phyloP scores from a whole-genome alignment of 2,113 vertebrate genomes.

The Ammodytes dubius region DNA sequence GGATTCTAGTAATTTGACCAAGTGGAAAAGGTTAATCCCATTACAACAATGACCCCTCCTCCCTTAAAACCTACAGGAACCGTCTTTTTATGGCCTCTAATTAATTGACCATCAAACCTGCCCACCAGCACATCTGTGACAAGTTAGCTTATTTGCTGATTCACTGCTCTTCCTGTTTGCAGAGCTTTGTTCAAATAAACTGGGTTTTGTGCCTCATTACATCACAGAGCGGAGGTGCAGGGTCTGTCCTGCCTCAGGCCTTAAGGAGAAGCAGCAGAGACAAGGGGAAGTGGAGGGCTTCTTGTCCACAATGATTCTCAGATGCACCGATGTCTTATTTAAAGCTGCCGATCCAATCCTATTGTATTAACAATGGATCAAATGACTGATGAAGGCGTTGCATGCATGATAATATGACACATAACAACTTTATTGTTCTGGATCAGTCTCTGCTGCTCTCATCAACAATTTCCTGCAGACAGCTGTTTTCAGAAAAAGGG shows the following conservation, averaged over 20 bases:
- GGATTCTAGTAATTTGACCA: conserved; percentile 58
- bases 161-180: conserved; percentile 85
- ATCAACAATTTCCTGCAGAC: not conserved
- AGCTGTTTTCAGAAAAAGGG: too few species aligned
- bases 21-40: conserved; percentile 70
- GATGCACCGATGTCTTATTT: not conserved
- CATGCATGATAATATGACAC: too few species aligned
- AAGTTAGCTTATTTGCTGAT: conserved; percentile 88
- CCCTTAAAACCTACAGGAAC: conserved; percentile 56
- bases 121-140: conserved; percentile 88
- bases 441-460: not conserved
- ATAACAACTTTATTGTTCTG: too few species aligned
- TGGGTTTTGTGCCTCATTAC: conserved; percentile 55
- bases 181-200: conserved; percentile 83
- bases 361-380: not conserved
- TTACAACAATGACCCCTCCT: conserved; percentile 57
- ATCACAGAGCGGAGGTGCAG: conserved; percentile 40
- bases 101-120: conserved; percentile 93
- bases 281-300: conserved; percentile 2
- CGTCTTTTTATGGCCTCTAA: conserved; percentile 84
- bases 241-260: conserved; percentile 10
- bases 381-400: not conserved
- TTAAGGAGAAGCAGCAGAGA: conserved; percentile 22
- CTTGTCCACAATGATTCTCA: not conserved
- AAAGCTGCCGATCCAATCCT: not conserved